Evolutionary conservation across 2,888 invertebrate species (phyloP).

Genomic region (Ariolimax columbianus): DNA sequence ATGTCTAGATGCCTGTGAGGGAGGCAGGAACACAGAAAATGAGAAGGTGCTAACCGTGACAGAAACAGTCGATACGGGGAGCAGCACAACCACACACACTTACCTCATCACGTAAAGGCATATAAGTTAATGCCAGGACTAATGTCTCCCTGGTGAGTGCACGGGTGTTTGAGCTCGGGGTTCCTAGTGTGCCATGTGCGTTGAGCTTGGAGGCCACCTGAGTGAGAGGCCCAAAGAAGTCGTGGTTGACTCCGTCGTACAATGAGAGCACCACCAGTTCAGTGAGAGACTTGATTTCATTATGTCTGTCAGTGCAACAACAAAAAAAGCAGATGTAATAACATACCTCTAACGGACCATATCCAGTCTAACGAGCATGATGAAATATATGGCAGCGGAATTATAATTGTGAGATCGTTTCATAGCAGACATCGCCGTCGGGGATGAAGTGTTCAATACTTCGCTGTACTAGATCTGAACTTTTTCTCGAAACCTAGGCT

Average conservation of each 20-base stretch:
- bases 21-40: too few relatives aligned
- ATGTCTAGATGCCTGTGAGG: too few relatives aligned
- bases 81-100: background rate
- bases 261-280: background rate
- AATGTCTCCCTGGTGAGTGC: background rate
- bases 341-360: too few relatives aligned
- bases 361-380: too few relatives aligned
- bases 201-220: conserved; percentile 33
- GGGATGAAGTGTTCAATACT: too few relatives aligned
- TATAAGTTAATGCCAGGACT: conserved; percentile 3
- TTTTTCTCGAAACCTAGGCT: too few relatives aligned
- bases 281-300: background rate
- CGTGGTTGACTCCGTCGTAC: conserved; percentile 17
- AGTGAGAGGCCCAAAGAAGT: conserved; percentile 28
- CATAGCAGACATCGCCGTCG: too few relatives aligned
- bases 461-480: too few relatives aligned
- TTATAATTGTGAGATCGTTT: too few relatives aligned
- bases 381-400: too few relatives aligned
- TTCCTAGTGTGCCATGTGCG: background rate
- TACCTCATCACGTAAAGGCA: conserved; percentile 47
- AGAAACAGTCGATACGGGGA: too few relatives aligned
- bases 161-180: background rate
- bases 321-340: background rate
- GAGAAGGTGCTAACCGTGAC: too few relatives aligned
- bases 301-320: background rate